Base-by-base conservation (phyloP, 2,888 invertebrate species). In the Morpho deidamia region DNA sequence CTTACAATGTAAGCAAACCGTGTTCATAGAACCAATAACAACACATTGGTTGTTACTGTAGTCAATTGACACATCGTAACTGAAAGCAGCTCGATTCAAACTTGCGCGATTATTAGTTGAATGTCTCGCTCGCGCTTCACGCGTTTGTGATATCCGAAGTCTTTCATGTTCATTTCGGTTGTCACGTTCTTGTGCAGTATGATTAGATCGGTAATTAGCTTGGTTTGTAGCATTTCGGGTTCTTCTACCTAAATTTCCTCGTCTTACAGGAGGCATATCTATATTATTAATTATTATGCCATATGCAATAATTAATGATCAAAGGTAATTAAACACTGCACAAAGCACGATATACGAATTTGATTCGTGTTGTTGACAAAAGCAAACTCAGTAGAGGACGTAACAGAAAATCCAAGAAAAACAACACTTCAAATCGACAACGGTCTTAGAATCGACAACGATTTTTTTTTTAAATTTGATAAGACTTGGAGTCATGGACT, bases 21-120 rank as follows among this genome's bases (percentile, higher is more conserved):
- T 44, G 43, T 57, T 60, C 56, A 63, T 58, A 37, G 44, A 11
- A 42, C 51, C 58, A 61, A 58, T 57, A 59, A 47, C 50, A 55
- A 58, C 53, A 34, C 53, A 51, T 40, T 42, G 11, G 38, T 60
- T 40, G 50, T 23, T 8, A 58, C 50, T 55, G 51, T 93, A 93
- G 68, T 55, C 55, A 51, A 61, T 61, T 53, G 43, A 44, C 33
- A 55, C 54, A 50, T 62, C 51, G 53, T 61, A 43, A 44, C 33
- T 51, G 41, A 51, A 43, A 44, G 51, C 51, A 44, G 51, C 51
- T 42, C 51, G 51, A 56, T 56, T 61, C 53, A 63, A 63, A 61
- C 61, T 62, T 60, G 55, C 59, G 58, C 61, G 56, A 60, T 60
- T 63, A 65, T 63, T 63, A 58, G 56, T 56, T 41, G 48, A 55